phyloP scores from a whole-genome alignment of 2,113 vertebrate species.

The Hypomesus transpacificus region DNA sequence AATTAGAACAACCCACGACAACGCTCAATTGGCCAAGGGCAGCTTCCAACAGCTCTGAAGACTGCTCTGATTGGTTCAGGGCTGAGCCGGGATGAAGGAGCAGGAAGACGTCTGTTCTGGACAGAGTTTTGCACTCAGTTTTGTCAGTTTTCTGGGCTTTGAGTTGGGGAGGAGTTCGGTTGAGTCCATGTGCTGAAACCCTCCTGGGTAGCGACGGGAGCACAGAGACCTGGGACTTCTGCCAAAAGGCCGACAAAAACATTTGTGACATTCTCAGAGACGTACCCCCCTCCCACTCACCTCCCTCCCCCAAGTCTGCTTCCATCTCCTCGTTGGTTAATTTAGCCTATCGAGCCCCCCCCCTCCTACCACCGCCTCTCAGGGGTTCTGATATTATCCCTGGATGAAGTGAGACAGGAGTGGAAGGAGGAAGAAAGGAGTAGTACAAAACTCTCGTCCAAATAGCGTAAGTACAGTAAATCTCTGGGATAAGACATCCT shows the following conservation, averaged over 20 bases:
- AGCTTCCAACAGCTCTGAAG: slow-evolving; percentile 18
- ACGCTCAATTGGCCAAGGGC: slow-evolving; percentile 21
- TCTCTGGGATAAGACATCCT: slow-evolving; percentile 16
- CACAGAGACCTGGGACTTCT: slow-evolving; percentile 50
- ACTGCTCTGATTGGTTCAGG: slow-evolving; percentile 47
- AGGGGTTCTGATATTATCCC: slow-evolving; percentile 47
- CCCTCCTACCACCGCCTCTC: slow-evolving; percentile 40
- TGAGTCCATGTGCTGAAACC: slow-evolving; percentile 36
- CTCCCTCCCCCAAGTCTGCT: slow-evolving; percentile 7
- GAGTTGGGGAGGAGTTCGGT: slow-evolving; percentile 39
- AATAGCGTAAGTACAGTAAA: slow-evolving; percentile 20
- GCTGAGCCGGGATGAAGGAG: background rate
- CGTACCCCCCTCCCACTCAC: slow-evolving; percentile 14
- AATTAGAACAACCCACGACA: no score
- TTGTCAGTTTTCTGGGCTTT: slow-evolving; percentile 42
- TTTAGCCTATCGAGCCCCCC: slow-evolving; percentile 44
- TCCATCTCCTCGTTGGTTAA: slow-evolving; percentile 44
- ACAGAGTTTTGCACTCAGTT: slow-evolving; percentile 47
- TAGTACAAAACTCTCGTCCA: slow-evolving; percentile 40
- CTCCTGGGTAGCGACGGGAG: slow-evolving; percentile 25
- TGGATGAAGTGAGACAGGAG: slow-evolving; percentile 40
- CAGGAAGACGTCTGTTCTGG: slow-evolving; percentile 8
- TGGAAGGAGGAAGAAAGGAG: slow-evolving; percentile 20
- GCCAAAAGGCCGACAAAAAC: slow-evolving; percentile 30
- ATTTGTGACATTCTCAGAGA: slow-evolving; percentile 37